Evolutionary conservation across 2,888 invertebrate species (phyloP), one percentile per base, ranked within the genome.

Genomic region (Lepas anatifera): DNA sequence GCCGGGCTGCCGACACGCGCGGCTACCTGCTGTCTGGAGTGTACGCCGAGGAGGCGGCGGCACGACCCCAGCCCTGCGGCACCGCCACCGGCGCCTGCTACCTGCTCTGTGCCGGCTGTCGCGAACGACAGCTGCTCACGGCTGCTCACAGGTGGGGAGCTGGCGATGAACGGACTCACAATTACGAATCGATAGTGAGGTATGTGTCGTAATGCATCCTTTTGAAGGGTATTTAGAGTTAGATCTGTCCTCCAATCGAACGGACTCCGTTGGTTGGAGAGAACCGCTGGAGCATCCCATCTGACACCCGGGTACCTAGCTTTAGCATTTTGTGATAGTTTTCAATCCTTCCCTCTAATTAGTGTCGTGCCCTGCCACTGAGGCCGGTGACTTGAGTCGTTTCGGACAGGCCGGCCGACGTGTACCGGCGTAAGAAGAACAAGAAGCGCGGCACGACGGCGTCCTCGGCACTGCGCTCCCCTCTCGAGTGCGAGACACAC

Each of bases 71-170:
- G 32, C 73, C 71, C 3, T 93, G 93, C 78, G 93, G 93, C 52
- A 90, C 92, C 77, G 91, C 91, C 3, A 91, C 92, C 37, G 85
- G 88, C 43, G 89, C 88, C 2, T 95, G 95, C 92, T 97, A 96
- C 80, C 84, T 96, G 39, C 87, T 93, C 78, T 98, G 98, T 81
- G 93, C 95, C 77, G 84, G 84, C 64, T 98, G 98, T 78, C 87
- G 94, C 13, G 91, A 92, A 69, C 90, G 89, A 76, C 89, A 84
- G 79, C 81, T 58, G 32, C 2, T 22, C 7, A 11, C 58, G 32
- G 58, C 35, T 8, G 35, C 73, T 75, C n/a, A 70, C 22, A 76
- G 77, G 58, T 76, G 76, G 71, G 78, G n/a, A n/a, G n/a, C n/a
- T n/a, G n/a, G n/a, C n/a, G n/a, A n/a, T n/a, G n/a, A n/a, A n/a